phyloP scores from a whole-genome alignment of 2,888 invertebrate genomes.

The Stramonita haemastoma region DNA sequence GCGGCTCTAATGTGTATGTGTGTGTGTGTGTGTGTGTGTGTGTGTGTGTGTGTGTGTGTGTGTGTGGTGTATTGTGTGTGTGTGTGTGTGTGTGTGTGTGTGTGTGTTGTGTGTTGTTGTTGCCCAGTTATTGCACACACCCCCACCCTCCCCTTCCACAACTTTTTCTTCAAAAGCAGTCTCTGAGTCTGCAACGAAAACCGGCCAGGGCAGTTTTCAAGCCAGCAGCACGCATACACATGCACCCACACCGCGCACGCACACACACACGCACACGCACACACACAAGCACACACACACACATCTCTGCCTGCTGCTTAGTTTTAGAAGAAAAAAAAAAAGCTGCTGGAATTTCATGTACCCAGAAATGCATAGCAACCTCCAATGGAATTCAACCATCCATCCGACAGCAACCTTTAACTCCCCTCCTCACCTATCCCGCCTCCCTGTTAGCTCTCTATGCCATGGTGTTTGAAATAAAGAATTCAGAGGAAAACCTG shows the following conservation, averaged over 20 bases:
- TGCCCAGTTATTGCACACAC: not conserved
- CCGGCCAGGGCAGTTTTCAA: slow-evolving; percentile 23
- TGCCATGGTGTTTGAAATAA: slow-evolving; percentile 9
- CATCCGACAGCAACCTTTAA: slow-evolving; percentile 2
- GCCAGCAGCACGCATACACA: not conserved
- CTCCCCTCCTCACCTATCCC: not conserved
- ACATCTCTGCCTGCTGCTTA: not conserved
- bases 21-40: not conserved
- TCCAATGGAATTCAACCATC: not conserved
- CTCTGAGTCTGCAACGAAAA: not conserved
- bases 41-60: not conserved
- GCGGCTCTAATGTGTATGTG: not conserved
- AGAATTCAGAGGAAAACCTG: slow-evolving; percentile 28
- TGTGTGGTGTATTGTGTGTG: not conserved
- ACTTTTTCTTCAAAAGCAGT: not conserved
- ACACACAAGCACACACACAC: not conserved
- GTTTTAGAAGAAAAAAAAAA: not conserved
- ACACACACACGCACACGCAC: no score
- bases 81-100: not conserved
- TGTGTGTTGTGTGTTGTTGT: not conserved
- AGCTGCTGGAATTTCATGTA: slow-evolving; percentile 19
- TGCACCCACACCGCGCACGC: no score
- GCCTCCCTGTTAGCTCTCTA: not conserved
- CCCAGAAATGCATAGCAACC: not conserved
- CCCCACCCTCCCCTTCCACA: not conserved